Conservation (phyloP, 2,113 vertebrate genomes). For the Ageneiosus marmoratus region DNA sequence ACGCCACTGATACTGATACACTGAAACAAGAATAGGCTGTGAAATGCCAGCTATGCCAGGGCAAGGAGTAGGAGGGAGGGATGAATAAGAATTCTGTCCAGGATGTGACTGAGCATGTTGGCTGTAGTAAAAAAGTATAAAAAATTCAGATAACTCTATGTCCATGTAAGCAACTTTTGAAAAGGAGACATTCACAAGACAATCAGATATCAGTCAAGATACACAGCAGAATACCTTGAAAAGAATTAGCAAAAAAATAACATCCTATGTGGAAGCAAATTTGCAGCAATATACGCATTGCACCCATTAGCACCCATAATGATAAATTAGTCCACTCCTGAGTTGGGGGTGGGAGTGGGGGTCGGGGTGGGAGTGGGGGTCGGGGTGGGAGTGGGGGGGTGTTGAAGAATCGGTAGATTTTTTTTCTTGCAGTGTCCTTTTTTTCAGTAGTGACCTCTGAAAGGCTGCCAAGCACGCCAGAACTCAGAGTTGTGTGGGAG, state of each 20-base stretch:
- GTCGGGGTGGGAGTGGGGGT: not conserved
- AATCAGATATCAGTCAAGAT: not conserved
- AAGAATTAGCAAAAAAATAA: not conserved
- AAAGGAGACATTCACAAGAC: not conserved
- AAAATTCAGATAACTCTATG: not conserved
- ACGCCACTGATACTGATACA: conserved; percentile 54
- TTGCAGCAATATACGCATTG: conserved; percentile 62
- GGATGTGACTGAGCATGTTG: conserved; percentile 25
- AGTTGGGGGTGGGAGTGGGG: conserved; percentile 30
- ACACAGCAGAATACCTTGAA: conserved; percentile 3
- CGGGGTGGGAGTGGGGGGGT: too few relatives aligned
- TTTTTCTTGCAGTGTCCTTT: conserved; percentile 62
- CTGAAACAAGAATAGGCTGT: conserved; percentile 53
- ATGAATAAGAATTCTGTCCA: conserved; percentile 38
- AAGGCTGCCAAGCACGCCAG: conserved; percentile 75
- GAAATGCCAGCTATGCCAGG: conserved; percentile 51
- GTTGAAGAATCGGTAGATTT: conserved; percentile 27
- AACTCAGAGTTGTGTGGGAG: conserved; percentile 74
- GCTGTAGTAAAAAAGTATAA: not conserved
- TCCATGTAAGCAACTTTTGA: not conserved
- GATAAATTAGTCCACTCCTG: conserved; percentile 66
- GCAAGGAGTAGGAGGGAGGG: conserved; percentile 15
- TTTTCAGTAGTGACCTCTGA: conserved; percentile 74
- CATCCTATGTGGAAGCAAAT: conserved; percentile 20
- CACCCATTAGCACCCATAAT: conserved; percentile 65